Percentiles rank a stretch among this genome's conserved stretches.
Conservation (phyloP, 2,797 vertebrate genomes). For the Dipus sagitta region DNA sequence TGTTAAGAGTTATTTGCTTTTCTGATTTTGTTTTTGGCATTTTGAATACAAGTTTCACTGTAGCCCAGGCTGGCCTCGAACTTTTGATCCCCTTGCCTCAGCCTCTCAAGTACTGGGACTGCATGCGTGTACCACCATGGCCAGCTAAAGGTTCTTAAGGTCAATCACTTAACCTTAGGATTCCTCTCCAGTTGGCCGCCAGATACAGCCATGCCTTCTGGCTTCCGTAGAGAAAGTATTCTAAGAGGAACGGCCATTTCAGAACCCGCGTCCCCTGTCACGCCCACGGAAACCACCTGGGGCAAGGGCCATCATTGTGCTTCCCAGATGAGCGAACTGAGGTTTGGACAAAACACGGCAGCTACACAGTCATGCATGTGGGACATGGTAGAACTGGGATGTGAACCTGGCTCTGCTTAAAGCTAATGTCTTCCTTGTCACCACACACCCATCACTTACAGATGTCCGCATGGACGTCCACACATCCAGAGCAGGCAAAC, state of each 20-base stretch:
- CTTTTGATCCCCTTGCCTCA: background rate
- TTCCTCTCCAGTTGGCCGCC: background rate
- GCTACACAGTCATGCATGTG: background rate
- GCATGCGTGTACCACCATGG: too few relatives aligned
- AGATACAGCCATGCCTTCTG: background rate
- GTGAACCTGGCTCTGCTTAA: background rate
- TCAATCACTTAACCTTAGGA: background rate
- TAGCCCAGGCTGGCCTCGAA: background rate
- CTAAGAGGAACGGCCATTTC: background rate
- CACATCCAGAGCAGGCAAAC: background rate
- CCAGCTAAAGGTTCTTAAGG: background rate
- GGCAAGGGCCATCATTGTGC: background rate
- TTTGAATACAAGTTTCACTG: background rate
- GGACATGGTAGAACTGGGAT: background rate
- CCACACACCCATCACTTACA: background rate
- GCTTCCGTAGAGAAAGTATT: background rate
- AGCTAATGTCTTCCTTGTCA: background rate
- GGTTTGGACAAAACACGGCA: background rate
- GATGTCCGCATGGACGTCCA: background rate
- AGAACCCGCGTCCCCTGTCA: background rate
- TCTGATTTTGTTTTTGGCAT: background rate
- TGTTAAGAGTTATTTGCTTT: background rate
- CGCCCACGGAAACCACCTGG: slow-evolving; percentile 18
- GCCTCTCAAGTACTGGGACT: background rate
- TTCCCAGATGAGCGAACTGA: background rate